phyloP scores from a whole-genome alignment of 35 echinoderm and acorn worm species.

The Nesometra sesokonis region DNA sequence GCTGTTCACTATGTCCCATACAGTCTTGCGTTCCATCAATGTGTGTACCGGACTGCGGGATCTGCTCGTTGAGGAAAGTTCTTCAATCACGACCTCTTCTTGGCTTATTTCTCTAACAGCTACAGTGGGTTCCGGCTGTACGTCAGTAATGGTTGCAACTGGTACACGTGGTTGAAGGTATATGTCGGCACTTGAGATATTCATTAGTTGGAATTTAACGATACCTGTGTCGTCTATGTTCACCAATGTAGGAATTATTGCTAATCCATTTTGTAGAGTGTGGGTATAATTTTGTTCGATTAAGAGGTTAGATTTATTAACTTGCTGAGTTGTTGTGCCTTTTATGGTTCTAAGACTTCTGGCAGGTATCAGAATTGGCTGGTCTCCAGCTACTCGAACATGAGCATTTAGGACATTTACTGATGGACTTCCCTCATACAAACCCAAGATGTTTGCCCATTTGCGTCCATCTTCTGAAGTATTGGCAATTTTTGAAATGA shows the following conservation, averaged over 20 bases:
- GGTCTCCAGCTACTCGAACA: constrained; percentile 9
- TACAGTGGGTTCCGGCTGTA: background rate
- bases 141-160: background rate
- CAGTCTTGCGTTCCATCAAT: too few relatives aligned
- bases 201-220: constrained; percentile 25
- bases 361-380: constrained; percentile 27
- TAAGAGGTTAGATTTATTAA: background rate
- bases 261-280: constrained; percentile 28
- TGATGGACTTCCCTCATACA: constrained; percentile 3
- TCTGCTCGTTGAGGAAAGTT: too few relatives aligned
- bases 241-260: constrained; percentile 3
- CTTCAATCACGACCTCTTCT: background rate
- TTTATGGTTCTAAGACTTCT: constrained; percentile 15
- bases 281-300: constrained; percentile 18
- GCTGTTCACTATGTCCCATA: too few relatives aligned
- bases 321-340: constrained; percentile 1
- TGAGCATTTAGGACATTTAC: background rate
- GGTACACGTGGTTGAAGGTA: constrained; percentile 31
- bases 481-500: background rate
- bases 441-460: constrained; percentile 8
- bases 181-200: constrained; percentile 12
- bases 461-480: constrained; percentile 1
- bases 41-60: too few relatives aligned
- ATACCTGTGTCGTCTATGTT: constrained; percentile 24
- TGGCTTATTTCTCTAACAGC: background rate